Evolutionary conservation across 2,888 invertebrate genomes (phyloP).

Genomic region (Chloromyia formosa): DNA sequence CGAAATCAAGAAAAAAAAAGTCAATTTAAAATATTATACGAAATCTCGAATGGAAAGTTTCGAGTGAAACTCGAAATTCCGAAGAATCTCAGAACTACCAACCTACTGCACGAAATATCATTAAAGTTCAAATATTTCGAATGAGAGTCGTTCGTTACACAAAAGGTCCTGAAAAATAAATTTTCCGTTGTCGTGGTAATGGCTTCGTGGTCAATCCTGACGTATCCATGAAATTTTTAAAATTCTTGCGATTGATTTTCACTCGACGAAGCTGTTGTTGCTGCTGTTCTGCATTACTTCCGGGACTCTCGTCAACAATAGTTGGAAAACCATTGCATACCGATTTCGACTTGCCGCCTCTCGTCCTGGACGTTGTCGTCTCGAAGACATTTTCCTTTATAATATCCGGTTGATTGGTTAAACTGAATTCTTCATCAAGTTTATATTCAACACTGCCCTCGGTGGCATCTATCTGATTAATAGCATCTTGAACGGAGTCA

Average conservation of each 20-base stretch:
- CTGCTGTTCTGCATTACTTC: conserved; percentile 51
- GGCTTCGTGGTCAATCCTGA: conserved; percentile 61
- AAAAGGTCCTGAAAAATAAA: conserved; percentile 63
- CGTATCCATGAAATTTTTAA: conserved; percentile 61
- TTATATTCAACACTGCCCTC: conserved; percentile 59
- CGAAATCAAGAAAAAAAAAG: too few species aligned
- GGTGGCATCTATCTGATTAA: conserved; percentile 50
- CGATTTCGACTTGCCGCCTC: conserved; percentile 45
- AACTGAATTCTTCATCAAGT: conserved; percentile 61
- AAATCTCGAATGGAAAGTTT: too few species aligned
- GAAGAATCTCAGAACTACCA: too few species aligned
- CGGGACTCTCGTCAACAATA: conserved; percentile 48
- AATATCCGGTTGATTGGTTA: conserved; percentile 54
- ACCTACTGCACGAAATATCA: too few species aligned
- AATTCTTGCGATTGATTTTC: conserved; percentile 55
- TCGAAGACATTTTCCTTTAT: conserved; percentile 52
- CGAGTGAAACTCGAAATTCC: too few species aligned
- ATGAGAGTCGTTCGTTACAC: conserved; percentile 53
- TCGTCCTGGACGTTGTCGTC: conserved; percentile 42
- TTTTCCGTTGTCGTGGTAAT: conserved; percentile 61
- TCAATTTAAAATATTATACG: too few species aligned
- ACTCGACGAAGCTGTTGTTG: conserved; percentile 45
- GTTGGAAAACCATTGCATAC: conserved; percentile 49
- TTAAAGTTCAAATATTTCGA: too few species aligned
- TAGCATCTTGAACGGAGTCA: conserved; percentile 16